Evolutionary conservation across 2,888 invertebrate genomes (phyloP).

Genomic region (Conops quadrifasciatus): DNA sequence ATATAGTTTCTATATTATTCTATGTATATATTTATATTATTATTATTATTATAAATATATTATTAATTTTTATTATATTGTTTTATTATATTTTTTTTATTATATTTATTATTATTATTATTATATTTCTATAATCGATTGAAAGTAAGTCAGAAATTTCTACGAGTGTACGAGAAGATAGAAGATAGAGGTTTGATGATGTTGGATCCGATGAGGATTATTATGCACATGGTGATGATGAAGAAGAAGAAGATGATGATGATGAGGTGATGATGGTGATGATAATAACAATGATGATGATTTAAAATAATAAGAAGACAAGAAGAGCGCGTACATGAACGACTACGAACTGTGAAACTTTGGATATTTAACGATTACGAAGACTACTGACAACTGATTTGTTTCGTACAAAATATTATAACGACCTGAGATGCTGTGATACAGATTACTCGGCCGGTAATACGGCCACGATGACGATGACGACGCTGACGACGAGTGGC

Average conservation of each 20-base stretch:
- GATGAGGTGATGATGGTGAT: conserved; percentile 10
- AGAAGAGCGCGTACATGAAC: conserved; percentile 11
- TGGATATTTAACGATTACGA: conserved; percentile 58
- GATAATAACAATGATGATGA: background rate
- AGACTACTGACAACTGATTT: conserved; percentile 62
- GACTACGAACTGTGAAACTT: conserved; percentile 37
- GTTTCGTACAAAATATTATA: conserved; percentile 63
- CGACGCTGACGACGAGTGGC: conserved; percentile 1
- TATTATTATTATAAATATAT: too few relatives aligned
- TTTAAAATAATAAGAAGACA: background rate
- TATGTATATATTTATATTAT: too few relatives aligned
- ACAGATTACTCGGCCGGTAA: conserved; percentile 34
- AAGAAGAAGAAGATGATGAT: conserved; percentile 9
- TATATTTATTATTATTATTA: too few relatives aligned
- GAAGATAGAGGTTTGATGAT: conserved; percentile 35
- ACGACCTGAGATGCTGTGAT: conserved; percentile 58
- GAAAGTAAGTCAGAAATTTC: too few relatives aligned
- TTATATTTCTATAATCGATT: too few relatives aligned
- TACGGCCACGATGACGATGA: background rate
- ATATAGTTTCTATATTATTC: too few relatives aligned
- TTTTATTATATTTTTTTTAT: too few relatives aligned
- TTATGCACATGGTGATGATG: background rate
- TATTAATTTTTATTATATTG: too few relatives aligned
- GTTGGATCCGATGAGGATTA: conserved; percentile 16
- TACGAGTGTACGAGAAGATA: too few relatives aligned